Percentiles rank a stretch among this genome's conserved stretches.
Evolutionary conservation across 2,888 invertebrate genomes (phyloP).

Genomic region (Eilema sororculum): DNA sequence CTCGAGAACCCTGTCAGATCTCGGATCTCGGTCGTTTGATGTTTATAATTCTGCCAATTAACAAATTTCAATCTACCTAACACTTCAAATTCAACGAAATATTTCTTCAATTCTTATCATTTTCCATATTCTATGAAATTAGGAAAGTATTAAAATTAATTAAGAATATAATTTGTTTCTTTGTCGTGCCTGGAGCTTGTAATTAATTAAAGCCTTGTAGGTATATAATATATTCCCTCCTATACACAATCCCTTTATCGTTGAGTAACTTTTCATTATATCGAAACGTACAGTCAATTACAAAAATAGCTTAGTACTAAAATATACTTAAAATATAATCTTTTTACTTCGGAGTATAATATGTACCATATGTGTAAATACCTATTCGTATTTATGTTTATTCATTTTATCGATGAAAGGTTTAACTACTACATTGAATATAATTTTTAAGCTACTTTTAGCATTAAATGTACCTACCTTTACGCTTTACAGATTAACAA

Average conservation of each 20-base stretch:
- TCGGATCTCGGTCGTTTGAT: neutral
- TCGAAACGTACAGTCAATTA: neutral
- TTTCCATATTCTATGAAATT: neutral
- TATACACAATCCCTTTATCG: conserved; percentile 7
- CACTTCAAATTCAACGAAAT: neutral
- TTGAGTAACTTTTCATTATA: conserved; percentile 2
- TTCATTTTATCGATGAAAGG: no score
- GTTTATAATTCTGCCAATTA: neutral
- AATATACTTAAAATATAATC: neutral
- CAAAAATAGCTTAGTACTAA: neutral
- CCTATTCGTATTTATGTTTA: no score
- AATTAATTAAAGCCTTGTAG: neutral
- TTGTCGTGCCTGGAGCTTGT: neutral
- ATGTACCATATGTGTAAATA: no score
- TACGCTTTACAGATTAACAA: no score
- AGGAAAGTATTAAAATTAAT: conserved; percentile 6
- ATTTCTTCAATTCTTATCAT: neutral
- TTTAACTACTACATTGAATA: no score
- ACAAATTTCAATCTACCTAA: neutral
- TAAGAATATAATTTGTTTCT: neutral
- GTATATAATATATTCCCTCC: neutral
- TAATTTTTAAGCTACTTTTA: no score
- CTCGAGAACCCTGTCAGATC: neutral
- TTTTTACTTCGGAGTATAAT: neutral
- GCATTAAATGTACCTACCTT: no score